Percentiles rank a stretch among this genome's conserved stretches.
phyloP scores from a whole-genome alignment of 2,797 vertebrate species.

The Tragopan temminckii region DNA sequence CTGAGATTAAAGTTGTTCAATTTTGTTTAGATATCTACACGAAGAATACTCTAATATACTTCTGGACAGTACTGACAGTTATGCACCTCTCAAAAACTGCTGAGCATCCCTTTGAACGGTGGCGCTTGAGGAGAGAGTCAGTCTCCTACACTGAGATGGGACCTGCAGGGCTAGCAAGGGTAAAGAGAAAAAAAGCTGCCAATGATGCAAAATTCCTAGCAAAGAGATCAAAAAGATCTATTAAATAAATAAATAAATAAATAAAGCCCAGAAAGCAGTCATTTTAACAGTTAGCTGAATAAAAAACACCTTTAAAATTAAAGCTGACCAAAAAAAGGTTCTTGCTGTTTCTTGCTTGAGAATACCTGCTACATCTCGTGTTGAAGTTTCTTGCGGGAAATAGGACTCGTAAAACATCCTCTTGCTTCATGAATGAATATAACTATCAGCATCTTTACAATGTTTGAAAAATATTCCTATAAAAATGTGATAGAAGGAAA shows the following conservation, averaged over 20 bases:
- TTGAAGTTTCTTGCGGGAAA: conserved; percentile 2
- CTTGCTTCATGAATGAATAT: not conserved
- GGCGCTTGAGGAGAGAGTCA: not conserved
- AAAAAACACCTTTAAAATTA: conserved; percentile 26
- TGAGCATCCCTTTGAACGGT: not conserved
- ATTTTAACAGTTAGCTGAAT: conserved; percentile 11
- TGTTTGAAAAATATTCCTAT: conserved; percentile 45
- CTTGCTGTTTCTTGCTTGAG: not conserved
- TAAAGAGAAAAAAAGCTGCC: not conserved
- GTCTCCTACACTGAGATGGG: not conserved
- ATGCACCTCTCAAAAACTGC: not conserved
- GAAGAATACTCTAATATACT: not conserved
- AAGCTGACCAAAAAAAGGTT: conserved; percentile 30
- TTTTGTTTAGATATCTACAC: not conserved
- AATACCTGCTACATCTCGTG: not conserved
- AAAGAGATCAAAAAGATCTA: not conserved
- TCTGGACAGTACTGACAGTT: not conserved
- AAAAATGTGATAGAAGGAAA: conserved; percentile 8
- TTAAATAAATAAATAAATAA: not conserved
- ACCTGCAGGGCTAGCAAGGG: not conserved
- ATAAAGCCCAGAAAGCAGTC: not conserved
- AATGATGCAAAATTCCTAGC: not conserved
- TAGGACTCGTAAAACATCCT: conserved; percentile 8
- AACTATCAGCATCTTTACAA: conserved; percentile 16
- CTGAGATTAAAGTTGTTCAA: not conserved